phyloP scores from a whole-genome alignment of 1,140 invertebrate species.

The Sipha flava region DNA sequence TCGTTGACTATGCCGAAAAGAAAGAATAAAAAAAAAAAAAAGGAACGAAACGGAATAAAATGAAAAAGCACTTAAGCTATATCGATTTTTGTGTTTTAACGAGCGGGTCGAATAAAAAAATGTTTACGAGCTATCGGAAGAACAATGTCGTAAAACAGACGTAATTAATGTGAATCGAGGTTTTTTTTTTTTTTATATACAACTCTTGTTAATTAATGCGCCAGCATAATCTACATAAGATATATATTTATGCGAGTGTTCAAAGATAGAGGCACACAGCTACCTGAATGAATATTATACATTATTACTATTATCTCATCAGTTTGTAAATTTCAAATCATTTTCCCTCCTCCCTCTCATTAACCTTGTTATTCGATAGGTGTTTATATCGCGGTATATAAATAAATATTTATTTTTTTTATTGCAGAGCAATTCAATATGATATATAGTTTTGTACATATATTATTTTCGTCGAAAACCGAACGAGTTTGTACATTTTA shows the following conservation, averaged over 20 bases:
- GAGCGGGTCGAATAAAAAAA: not conserved
- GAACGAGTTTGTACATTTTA: not conserved
- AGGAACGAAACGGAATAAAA: not conserved
- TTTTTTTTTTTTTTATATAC: not conserved
- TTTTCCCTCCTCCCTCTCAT: too few relatives aligned
- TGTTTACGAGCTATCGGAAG: not conserved
- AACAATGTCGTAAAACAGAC: not conserved
- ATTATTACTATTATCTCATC: not conserved
- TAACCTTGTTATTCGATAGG: too few relatives aligned
- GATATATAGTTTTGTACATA: too few relatives aligned
- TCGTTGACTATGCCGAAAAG: too few relatives aligned
- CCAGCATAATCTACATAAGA: not conserved
- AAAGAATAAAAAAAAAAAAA: not conserved
- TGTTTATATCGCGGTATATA: too few relatives aligned
- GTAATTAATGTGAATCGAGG: not conserved
- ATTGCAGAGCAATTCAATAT: too few relatives aligned
- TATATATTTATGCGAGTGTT: too few relatives aligned
- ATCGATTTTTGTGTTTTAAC: slow-evolving; percentile 9
- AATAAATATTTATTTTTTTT: too few relatives aligned
- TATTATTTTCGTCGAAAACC: not conserved
- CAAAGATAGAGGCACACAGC: too few relatives aligned
- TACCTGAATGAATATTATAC: not conserved
- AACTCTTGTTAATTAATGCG: not conserved
- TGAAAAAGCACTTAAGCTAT: not conserved
- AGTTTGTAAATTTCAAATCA: too few relatives aligned